Percentiles rank a stretch among this genome's conserved stretches.
Evolutionary conservation across 1,140 invertebrate species (phyloP).

Genomic region (Heliconius nattereri): DNA sequence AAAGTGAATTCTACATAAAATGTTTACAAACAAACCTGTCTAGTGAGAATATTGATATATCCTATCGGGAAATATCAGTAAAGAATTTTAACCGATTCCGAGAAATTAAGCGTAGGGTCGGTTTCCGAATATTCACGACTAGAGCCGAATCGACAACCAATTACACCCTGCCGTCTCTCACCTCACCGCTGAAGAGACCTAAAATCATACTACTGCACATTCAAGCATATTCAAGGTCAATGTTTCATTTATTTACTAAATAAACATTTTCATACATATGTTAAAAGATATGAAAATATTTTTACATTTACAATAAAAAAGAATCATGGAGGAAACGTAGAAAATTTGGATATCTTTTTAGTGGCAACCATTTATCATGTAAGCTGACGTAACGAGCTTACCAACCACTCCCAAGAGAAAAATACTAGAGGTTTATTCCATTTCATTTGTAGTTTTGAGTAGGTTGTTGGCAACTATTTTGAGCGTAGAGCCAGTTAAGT

Average conservation of each 20-base stretch:
- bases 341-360: slow-evolving; percentile 25
- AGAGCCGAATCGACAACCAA: not conserved
- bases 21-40: not conserved
- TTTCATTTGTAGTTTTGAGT: slow-evolving; percentile 31
- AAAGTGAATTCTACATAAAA: not conserved
- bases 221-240: not conserved
- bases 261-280: not conserved
- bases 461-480: slow-evolving; percentile 21
- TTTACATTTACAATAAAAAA: not conserved
- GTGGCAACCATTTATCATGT: slow-evolving; percentile 38
- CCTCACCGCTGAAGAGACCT: not conserved
- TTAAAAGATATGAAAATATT: not conserved
- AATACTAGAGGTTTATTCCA: slow-evolving; percentile 29
- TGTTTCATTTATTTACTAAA: not conserved
- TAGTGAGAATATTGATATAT: not conserved
- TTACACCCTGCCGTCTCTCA: slow-evolving; percentile 6
- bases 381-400: slow-evolving; percentile 35
- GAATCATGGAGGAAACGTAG: not conserved
- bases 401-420: slow-evolving; percentile 30
- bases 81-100: not conserved
- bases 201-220: not conserved
- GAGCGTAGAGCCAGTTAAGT: not conserved
- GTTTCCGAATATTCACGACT: not conserved
- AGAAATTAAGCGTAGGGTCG: not conserved
- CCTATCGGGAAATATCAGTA: not conserved